Evolutionary conservation across 1,140 invertebrate genomes (phyloP).

Genomic region (Papilio glaucus): DNA sequence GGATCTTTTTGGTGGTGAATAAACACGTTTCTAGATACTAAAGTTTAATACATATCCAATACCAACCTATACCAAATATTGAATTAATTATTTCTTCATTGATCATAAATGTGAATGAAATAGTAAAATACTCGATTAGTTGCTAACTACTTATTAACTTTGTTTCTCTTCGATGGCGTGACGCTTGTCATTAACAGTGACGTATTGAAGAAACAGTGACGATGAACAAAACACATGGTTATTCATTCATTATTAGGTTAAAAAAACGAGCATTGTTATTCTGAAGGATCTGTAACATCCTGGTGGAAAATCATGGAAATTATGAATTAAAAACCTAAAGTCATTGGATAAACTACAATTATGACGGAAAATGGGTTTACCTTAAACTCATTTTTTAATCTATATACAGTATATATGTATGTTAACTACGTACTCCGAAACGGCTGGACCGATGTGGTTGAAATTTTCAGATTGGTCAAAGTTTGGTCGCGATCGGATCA

Average conservation of each 20-base stretch:
- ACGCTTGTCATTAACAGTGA: slow-evolving; percentile 60
- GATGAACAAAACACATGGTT: slow-evolving; percentile 49
- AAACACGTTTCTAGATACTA: too few species aligned
- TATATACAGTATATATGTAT: too few species aligned
- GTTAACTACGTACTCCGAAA: too few species aligned
- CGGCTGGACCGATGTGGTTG: too few species aligned
- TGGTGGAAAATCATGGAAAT: slow-evolving; percentile 45
- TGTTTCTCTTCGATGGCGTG: slow-evolving; percentile 49
- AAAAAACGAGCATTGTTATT: slow-evolving; percentile 49
- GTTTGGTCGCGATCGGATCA: too few species aligned
- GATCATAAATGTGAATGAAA: neutral
- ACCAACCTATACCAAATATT: too few species aligned
- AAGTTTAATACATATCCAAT: too few species aligned
- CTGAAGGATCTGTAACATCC: slow-evolving; percentile 48
- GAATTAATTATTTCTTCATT: too few species aligned
- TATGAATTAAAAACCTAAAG: neutral
- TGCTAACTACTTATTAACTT: neutral
- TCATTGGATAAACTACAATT: slow-evolving; percentile 9
- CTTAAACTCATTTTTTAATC: neutral
- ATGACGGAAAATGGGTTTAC: neutral
- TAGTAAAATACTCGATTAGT: too few species aligned
- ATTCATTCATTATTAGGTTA: slow-evolving; percentile 54
- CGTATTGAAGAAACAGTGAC: slow-evolving; percentile 65
- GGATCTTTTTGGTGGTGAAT: too few species aligned
- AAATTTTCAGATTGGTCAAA: too few species aligned